These are phyloP conservation scores for Callosobruchus maculatus DNA, from an alignment of 2,888 invertebrate species.

Conservation along the genomic window DNA sequence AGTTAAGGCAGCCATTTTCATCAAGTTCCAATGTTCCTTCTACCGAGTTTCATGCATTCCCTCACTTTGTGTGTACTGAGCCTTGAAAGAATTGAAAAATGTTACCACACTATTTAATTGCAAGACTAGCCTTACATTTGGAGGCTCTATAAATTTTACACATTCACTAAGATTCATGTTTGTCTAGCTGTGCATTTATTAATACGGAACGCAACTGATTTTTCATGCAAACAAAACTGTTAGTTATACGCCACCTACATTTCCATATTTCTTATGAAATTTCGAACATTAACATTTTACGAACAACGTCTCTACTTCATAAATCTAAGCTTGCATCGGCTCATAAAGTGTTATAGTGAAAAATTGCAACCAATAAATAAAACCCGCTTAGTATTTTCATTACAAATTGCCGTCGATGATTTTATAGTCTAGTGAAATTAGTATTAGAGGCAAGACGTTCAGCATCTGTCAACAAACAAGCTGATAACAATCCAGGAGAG, in stretches of 20 bases:
- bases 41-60: too few relatives aligned
- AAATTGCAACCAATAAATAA: not conserved
- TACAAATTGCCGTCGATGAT: not conserved
- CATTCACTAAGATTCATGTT: not conserved
- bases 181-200: not conserved
- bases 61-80: too few relatives aligned
- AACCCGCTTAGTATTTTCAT: not conserved
- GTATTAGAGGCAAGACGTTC: not conserved
- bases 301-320: not conserved
- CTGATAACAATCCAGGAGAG: too few relatives aligned
- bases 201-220: not conserved
- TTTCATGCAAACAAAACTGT: not conserved
- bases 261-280: not conserved
- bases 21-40: too few relatives aligned
- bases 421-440: not conserved
- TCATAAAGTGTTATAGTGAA: not conserved
- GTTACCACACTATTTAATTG: too few relatives aligned
- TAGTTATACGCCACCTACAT: not conserved
- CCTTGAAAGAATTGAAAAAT: too few relatives aligned
- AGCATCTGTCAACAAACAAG: too few relatives aligned
- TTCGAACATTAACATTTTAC: not conserved
- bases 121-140: not conserved
- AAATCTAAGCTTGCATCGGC: not conserved
- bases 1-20: too few relatives aligned
- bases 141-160: not conserved